Evolutionary conservation across 2,888 invertebrate genomes (phyloP), one percentile per base, ranked within the genome.

Genomic region (Chouioia cunea): DNA sequence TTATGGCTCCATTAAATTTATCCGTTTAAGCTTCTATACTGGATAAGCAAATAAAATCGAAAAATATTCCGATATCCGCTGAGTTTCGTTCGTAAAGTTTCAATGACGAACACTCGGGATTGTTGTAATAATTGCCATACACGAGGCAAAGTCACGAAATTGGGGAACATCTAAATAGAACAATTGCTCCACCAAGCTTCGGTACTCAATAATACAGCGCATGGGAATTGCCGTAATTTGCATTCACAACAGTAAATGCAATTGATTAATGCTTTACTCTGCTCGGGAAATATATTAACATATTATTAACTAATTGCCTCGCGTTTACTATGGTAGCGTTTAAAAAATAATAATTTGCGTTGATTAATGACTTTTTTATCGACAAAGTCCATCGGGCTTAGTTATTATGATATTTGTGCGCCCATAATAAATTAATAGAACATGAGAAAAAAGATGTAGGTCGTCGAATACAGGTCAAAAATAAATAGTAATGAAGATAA

Each of bases 191-290:
- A 43, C 46, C 54, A 47, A 27, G 48, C 56, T 27, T 0, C 18
- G 56, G 67, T 48, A 60, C 56, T 58, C 65, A 43, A 72, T 68
- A 72, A 72, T 60, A 65, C 56, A 46, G 46, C 50, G 44, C 43
- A 18, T 48, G 57, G 62, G 65, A 69, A 73, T 69, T 73, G 69
- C 57, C 64, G 62, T 65, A 70, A 73, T 70, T 65, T 70, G 50
- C 70, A 69, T 73, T 70, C 66, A 59, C 54, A 10, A 44, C 58
- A 27, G 57, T 43, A 70, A 54, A 70, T 20, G 57, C 56, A 70
- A 73, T 73, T 65, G 65, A 73, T 66, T 66, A 70, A 64, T 65
- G 66, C 62, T 66, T 60, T 50, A 53, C 65, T 59, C 58, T 56
- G 50, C 43, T 48, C 53, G 20, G 16, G 50, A 20, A 57, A 46